Conservation (phyloP, 1,140 invertebrate genomes). For the Campoletis sonorensis region DNA sequence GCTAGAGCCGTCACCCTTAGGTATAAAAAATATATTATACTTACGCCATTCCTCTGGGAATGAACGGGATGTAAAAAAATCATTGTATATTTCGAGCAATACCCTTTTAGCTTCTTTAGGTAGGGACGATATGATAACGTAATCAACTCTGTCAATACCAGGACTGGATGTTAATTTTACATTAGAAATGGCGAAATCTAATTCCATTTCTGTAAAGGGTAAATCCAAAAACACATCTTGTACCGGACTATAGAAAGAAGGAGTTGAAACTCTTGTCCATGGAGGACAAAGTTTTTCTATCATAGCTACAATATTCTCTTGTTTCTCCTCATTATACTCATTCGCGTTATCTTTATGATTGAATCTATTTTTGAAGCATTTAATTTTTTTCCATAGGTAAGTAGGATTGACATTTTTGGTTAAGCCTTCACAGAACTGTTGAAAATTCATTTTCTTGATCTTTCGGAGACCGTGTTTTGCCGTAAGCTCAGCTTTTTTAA, state of each 20-base stretch:
- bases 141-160: constrained; percentile 24
- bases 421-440: neutral
- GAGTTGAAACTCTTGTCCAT: neutral
- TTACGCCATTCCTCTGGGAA: neutral
- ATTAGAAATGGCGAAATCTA: constrained; percentile 8
- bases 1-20: too few relatives aligned
- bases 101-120: neutral
- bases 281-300: constrained; percentile 26
- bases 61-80: neutral
- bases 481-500: neutral
- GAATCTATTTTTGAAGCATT: constrained; percentile 10
- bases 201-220: constrained; percentile 10
- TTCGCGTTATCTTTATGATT: constrained; percentile 5
- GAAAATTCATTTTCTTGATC: neutral
- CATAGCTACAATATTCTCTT: neutral
- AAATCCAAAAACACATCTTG: neutral
- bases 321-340: constrained; percentile 3
- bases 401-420: constrained; percentile 7
- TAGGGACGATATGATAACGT: neutral
- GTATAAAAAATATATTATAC: too few relatives aligned
- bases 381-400: neutral
- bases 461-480: neutral
- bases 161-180: constrained; percentile 10
- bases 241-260: neutral
- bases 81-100: constrained; percentile 13